A percentile compares a stretch with the other conserved stretches of the same genome.
Evolutionary conservation across 2,797 vertebrate genomes (phyloP).

Genomic region (Danio kyathit): DNA sequence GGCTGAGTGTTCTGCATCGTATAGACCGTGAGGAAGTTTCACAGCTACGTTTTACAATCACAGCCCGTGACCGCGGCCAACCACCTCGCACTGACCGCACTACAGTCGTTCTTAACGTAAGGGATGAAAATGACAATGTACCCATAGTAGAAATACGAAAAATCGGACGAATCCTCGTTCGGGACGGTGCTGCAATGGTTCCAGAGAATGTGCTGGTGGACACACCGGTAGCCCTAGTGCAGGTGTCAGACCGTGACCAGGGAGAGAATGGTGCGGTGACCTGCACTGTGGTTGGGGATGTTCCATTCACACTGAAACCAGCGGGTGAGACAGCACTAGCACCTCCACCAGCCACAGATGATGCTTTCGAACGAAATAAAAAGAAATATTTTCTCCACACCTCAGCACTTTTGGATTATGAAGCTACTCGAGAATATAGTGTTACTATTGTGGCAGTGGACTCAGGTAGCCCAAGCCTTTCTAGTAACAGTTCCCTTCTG

Average conservation of each 20-base stretch:
- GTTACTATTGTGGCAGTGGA: conserved; percentile 96
- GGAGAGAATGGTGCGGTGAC: conserved; percentile 96
- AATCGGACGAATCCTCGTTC: conserved; percentile 92
- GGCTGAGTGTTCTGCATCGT: conserved; percentile 94
- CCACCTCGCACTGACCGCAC: conserved; percentile 93
- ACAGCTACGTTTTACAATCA: conserved; percentile 91
- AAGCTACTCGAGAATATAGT: conserved; percentile 90
- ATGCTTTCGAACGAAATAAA: conserved; percentile 88
- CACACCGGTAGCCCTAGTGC: conserved; percentile 93
- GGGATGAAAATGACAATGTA: conserved; percentile 96
- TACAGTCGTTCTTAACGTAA: conserved; percentile 90
- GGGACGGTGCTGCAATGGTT: conserved; percentile 91
- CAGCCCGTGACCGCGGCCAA: conserved; percentile 91
- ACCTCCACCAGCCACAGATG: conserved; percentile 79
- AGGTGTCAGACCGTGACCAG: conserved; percentile 94
- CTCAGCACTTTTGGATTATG: conserved; percentile 93
- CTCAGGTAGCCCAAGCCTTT: conserved; percentile 94
- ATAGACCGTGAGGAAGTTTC: conserved; percentile 95
- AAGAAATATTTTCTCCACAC: conserved; percentile 98
- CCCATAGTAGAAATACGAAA: conserved; percentile 94
- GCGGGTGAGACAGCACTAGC: conserved; percentile 86
- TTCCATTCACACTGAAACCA: conserved; percentile 96
- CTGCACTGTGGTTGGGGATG: conserved; percentile 95
- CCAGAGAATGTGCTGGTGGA: conserved; percentile 94
- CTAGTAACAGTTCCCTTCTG: conserved; percentile 93